These are phyloP conservation scores for Brachionus plicatilis DNA, from an alignment of 1,140 invertebrate species.

Conservation along the genomic window DNA sequence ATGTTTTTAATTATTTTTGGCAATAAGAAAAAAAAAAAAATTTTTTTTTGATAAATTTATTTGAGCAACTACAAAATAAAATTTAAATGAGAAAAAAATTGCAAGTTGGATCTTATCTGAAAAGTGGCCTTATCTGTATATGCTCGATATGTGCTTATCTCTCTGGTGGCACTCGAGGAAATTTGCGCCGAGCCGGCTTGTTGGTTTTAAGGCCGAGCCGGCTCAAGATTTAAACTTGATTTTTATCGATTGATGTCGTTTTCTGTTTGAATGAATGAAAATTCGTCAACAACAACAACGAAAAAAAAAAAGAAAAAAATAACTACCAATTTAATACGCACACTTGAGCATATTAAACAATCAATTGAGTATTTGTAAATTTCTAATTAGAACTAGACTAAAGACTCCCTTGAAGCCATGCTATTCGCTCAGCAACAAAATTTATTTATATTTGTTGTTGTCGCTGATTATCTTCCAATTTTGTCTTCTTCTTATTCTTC, in stretches of 20 bases:
- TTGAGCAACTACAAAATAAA: too few relatives aligned
- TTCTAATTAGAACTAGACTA: conserved; percentile 6
- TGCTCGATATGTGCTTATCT: background rate
- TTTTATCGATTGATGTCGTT: conserved; percentile 27
- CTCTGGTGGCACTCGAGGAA: background rate
- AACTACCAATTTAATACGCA: conserved; percentile 26
- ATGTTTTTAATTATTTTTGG: background rate
- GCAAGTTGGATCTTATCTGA: too few relatives aligned
- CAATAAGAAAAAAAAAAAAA: too few relatives aligned
- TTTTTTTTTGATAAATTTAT: too few relatives aligned
- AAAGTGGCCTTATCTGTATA: too few relatives aligned
- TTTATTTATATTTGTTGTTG: background rate
- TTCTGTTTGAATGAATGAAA: conserved; percentile 4
- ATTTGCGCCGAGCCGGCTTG: background rate
- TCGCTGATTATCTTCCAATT: background rate
- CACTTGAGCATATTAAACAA: conserved; percentile 34
- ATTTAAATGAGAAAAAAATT: too few relatives aligned
- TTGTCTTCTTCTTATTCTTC: background rate
- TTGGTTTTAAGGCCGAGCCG: background rate
- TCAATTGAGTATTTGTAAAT: conserved; percentile 36
- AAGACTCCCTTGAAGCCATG: conserved; percentile 27
- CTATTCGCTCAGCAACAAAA: background rate
- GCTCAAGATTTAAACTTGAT: background rate
- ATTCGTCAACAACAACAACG: too few relatives aligned
- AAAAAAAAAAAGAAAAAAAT: background rate